These are phyloP conservation scores for Chaetops frenatus DNA, from an alignment of 2,113 vertebrate species.

Conservation along the genomic window DNA sequence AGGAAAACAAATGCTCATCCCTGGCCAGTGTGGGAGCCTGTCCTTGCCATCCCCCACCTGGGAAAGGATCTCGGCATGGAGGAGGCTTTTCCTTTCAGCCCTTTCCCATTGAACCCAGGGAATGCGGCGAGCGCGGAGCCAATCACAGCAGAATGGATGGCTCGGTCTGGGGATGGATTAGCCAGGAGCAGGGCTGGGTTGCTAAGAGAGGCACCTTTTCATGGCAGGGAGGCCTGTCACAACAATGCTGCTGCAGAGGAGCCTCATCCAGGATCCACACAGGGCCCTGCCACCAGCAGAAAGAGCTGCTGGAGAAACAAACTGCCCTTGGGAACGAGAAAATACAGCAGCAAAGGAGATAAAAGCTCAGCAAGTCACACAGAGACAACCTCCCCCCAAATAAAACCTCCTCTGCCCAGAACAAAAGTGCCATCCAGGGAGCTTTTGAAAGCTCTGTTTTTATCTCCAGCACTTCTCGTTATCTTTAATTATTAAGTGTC, in stretches of 20 bases:
- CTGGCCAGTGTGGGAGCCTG: neutral
- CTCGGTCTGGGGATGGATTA: neutral
- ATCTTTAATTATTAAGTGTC: slow-evolving; percentile 17
- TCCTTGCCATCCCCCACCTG: neutral
- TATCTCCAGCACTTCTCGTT: neutral
- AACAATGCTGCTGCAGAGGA: neutral
- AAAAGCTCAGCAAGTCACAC: neutral
- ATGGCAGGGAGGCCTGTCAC: neutral
- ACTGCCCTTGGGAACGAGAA: neutral
- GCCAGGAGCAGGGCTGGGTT: neutral
- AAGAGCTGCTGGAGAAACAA: neutral
- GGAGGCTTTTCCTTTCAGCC: slow-evolving; percentile 12
- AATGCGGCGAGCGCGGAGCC: neutral
- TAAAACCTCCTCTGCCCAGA: neutral
- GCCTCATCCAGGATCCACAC: neutral
- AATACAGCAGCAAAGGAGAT: neutral
- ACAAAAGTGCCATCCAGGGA: neutral
- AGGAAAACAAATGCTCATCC: neutral
- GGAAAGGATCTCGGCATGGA: neutral
- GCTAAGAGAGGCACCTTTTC: neutral
- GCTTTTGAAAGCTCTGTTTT: neutral
- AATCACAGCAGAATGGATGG: neutral
- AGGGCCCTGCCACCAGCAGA: neutral
- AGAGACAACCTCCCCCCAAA: neutral
- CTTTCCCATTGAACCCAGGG: slow-evolving; percentile 15